Percentiles rank a stretch among this genome's conserved stretches.
These are phyloP conservation scores for Astur gentilis DNA, from an alignment of 2,113 vertebrate species.

Conservation along the genomic window DNA sequence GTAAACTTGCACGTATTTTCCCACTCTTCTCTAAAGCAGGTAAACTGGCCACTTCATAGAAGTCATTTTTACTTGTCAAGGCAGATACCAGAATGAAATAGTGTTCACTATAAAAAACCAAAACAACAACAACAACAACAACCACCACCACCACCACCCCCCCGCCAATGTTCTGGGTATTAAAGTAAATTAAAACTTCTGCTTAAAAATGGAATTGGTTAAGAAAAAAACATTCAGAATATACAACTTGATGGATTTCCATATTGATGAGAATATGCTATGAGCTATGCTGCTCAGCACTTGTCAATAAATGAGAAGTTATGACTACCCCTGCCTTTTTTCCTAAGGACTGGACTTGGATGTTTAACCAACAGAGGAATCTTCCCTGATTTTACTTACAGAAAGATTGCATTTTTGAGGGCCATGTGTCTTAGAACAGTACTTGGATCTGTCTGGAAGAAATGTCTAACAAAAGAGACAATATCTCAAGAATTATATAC, in stretches of 20 bases:
- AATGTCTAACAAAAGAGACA: neutral
- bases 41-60: neutral
- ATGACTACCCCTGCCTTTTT: neutral
- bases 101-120: neutral
- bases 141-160: too few species aligned
- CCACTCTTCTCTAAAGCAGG: neutral
- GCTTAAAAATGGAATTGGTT: neutral
- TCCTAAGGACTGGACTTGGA: neutral
- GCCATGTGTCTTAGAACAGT: neutral
- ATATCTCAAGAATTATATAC: neutral
- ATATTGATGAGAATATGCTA: neutral
- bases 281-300: neutral
- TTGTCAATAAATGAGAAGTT: neutral
- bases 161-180: neutral
- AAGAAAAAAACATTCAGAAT: neutral
- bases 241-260: neutral
- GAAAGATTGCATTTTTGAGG: neutral
- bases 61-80: neutral
- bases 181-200: neutral
- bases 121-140: neutral
- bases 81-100: neutral
- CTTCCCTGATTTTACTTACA: neutral
- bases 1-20: neutral
- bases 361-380: neutral
- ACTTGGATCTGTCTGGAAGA: neutral